These are phyloP conservation scores for Gryon sp. DNA, from an alignment of 1,140 invertebrate genomes.

Conservation along the genomic window DNA sequence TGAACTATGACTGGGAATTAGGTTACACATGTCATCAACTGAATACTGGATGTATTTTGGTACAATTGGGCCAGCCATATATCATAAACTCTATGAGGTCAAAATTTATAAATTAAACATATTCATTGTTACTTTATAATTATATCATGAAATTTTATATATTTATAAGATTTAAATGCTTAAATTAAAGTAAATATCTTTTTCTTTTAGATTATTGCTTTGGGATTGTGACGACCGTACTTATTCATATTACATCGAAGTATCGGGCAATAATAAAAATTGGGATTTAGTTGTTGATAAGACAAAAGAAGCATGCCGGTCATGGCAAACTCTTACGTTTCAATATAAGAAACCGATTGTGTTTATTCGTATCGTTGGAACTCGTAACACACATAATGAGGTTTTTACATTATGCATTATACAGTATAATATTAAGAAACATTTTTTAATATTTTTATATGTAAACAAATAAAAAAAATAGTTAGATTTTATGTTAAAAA, in stretches of 20 bases:
- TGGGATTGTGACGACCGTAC: constrained; percentile 99
- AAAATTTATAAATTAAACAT: neutral
- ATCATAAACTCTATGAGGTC: constrained; percentile 93
- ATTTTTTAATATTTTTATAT: constrained; percentile 16
- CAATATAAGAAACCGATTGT: constrained; percentile 88
- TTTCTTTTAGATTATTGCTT: constrained; percentile 85
- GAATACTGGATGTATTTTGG: constrained; percentile 94
- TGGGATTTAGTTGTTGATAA: constrained; percentile 93
- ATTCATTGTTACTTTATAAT: constrained; percentile 13
- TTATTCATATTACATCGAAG: constrained; percentile 98
- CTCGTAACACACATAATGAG: constrained; percentile 98
- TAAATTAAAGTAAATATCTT: neutral
- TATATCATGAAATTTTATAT: no score
- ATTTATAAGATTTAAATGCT: no score
- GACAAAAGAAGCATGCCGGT: constrained; percentile 87
- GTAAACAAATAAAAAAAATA: neutral
- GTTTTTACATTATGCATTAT: constrained; percentile 82
- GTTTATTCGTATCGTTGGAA: constrained; percentile 96
- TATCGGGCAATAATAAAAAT: constrained; percentile 93
- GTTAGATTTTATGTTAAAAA: neutral
- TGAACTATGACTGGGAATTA: constrained; percentile 98
- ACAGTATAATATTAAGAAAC: no score
- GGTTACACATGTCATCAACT: constrained; percentile 99
- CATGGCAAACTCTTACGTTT: constrained; percentile 96
- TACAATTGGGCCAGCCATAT: constrained; percentile 98